Evolutionary conservation across 1,140 invertebrate species (phyloP).

Genomic region (Cyclina sinensis): DNA sequence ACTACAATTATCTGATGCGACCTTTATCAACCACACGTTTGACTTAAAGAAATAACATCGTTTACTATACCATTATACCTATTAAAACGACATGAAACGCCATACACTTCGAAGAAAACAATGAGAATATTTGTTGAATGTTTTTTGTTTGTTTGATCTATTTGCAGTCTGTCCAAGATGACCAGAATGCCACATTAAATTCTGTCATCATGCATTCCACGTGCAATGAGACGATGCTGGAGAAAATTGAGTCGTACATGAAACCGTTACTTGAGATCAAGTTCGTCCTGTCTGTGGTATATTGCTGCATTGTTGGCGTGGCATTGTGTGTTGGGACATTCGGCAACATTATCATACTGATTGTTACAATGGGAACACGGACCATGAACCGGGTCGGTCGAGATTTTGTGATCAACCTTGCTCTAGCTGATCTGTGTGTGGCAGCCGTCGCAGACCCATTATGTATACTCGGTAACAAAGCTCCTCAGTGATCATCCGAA

Average conservation of each 20-base stretch:
- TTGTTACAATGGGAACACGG: conserved; percentile 63
- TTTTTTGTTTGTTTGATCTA: neutral
- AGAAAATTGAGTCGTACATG: neutral
- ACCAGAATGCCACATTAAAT: neutral
- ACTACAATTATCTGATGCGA: too few relatives aligned
- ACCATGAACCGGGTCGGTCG: conserved; percentile 78
- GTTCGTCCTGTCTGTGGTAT: conserved; percentile 73
- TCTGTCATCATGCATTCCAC: neutral
- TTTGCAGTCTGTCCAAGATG: neutral
- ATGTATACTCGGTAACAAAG: conserved; percentile 83
- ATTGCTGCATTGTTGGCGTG: conserved; percentile 70
- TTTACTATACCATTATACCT: too few relatives aligned
- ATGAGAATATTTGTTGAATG: neutral
- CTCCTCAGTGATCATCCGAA: too few relatives aligned
- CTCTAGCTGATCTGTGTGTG: conserved; percentile 83
- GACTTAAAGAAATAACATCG: too few relatives aligned
- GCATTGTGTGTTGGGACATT: conserved; percentile 74
- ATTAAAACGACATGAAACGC: too few relatives aligned
- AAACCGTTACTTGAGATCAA: conserved; percentile 72
- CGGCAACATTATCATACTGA: conserved; percentile 79
- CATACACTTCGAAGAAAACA: too few relatives aligned
- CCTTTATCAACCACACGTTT: too few relatives aligned
- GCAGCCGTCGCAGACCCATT: conserved; percentile 82
- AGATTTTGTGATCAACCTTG: conserved; percentile 83
- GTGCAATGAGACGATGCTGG: neutral